Percentiles rank a stretch among this genome's conserved stretches.
Evolutionary conservation across 2,888 invertebrate species (phyloP).

Genomic region (Napeogenes sylphis): DNA sequence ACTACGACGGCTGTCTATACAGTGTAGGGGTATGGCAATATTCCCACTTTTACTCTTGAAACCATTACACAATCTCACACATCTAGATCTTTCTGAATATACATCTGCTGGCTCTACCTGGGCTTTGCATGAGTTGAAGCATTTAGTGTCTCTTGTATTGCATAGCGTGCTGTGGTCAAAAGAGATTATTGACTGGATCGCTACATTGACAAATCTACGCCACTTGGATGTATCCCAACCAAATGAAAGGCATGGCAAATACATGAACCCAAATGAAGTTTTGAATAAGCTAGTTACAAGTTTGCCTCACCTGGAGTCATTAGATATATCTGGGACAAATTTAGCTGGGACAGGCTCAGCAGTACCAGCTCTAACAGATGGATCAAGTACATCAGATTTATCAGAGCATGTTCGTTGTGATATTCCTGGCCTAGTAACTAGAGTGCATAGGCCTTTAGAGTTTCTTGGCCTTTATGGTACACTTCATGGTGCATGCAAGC

Average conservation of each 20-base stretch:
- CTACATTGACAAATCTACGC: constrained; percentile 75
- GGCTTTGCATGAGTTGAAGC: constrained; percentile 81
- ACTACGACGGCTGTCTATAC: constrained; percentile 77
- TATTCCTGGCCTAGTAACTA: constrained; percentile 90
- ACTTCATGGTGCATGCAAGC: constrained; percentile 90
- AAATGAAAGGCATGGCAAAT: constrained; percentile 83
- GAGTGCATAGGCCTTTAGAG: constrained; percentile 87
- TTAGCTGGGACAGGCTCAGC: constrained; percentile 91
- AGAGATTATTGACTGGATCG: constrained; percentile 79
- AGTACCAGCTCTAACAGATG: constrained; percentile 43
- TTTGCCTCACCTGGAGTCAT: constrained; percentile 85
- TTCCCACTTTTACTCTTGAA: constrained; percentile 77
- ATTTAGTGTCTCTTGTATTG: constrained; percentile 85
- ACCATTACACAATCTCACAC: constrained; percentile 79
- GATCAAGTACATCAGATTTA: constrained; percentile 29
- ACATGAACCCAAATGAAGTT: constrained; percentile 84
- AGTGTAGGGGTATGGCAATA: constrained; percentile 67
- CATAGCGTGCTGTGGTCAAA: constrained; percentile 87
- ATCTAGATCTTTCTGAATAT: constrained; percentile 85
- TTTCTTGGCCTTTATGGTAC: constrained; percentile 96
- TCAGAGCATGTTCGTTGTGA: constrained; percentile 77
- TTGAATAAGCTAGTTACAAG: constrained; percentile 84
- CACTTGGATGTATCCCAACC: constrained; percentile 92
- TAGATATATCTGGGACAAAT: constrained; percentile 98
- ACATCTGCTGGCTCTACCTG: constrained; percentile 80